A percentile compares a stretch with the other conserved stretches of the same genome.
phyloP scores from a whole-genome alignment of 2,888 invertebrate species.

The Gibbula magus region DNA sequence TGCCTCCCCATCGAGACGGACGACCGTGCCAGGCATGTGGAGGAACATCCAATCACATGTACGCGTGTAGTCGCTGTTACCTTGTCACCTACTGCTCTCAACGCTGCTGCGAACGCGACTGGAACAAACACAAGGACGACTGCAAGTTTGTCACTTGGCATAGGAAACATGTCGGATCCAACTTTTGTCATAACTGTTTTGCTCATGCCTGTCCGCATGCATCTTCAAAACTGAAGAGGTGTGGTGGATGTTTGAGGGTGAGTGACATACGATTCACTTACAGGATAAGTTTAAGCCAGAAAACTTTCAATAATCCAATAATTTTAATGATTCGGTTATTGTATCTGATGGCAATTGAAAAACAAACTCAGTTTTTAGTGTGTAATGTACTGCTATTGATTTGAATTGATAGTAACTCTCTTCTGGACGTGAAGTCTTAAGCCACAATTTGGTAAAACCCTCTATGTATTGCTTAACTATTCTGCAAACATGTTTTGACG shows the following conservation, averaged over 20 bases:
- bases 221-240: not conserved
- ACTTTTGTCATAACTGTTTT: not conserved
- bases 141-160: constrained; percentile 5
- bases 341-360: no score
- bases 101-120: not conserved
- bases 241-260: not conserved
- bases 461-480: no score
- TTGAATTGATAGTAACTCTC: no score
- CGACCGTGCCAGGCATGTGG: not conserved
- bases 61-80: not conserved
- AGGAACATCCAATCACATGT: not conserved
- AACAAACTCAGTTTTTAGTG: no score
- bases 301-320: no score
- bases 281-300: no score
- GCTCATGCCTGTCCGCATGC: not conserved
- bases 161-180: not conserved
- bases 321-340: no score
- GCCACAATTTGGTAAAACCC: no score
- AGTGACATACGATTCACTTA: no score
- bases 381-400: no score
- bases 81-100: not conserved
- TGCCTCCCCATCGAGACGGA: not conserved
- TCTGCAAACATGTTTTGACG: no score
- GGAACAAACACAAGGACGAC: not conserved
- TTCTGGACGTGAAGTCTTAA: no score